A percentile compares a stretch with the other conserved stretches of the same genome.
Conservation (phyloP, 2,797 vertebrate genomes). For the Acanthurus lineatus region DNA sequence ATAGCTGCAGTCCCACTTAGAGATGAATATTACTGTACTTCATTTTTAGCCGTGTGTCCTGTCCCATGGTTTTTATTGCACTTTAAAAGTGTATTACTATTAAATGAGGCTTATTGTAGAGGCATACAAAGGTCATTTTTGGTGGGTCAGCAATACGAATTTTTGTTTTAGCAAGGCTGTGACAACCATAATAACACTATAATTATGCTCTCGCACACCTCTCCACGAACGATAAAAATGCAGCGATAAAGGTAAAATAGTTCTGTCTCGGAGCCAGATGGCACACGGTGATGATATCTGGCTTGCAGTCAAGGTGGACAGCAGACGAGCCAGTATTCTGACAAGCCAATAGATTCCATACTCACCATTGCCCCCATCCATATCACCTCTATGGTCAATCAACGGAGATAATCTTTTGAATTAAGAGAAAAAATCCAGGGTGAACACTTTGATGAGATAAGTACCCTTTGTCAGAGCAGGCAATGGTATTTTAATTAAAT, state of each 20-base stretch:
- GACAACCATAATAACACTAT: slow-evolving; percentile 61
- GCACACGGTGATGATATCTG: slow-evolving; percentile 68
- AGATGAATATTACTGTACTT: background rate
- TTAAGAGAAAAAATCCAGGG: slow-evolving; percentile 81
- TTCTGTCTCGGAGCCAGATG: slow-evolving; percentile 69
- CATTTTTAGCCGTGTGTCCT: background rate
- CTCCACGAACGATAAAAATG: slow-evolving; percentile 68
- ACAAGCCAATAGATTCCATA: slow-evolving; percentile 67
- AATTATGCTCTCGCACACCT: slow-evolving; percentile 60
- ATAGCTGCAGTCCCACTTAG: background rate
- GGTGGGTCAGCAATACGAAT: slow-evolving; percentile 54
- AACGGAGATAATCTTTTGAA: slow-evolving; percentile 88
- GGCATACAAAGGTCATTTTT: slow-evolving; percentile 41
- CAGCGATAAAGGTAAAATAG: slow-evolving; percentile 67
- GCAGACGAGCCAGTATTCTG: slow-evolving; percentile 56
- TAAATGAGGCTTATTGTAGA: slow-evolving; percentile 1
- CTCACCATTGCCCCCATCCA: slow-evolving; percentile 45
- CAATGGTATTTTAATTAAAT: slow-evolving; percentile 89
- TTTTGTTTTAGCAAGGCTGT: slow-evolving; percentile 51
- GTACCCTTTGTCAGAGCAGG: slow-evolving; percentile 79
- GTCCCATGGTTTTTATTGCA: background rate
- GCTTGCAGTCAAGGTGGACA: slow-evolving; percentile 73
- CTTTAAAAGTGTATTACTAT: background rate
- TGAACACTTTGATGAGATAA: slow-evolving; percentile 82
- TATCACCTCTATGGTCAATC: slow-evolving; percentile 81